phyloP scores from a whole-genome alignment of 2,797 vertebrate genomes.

The Hydrolagus colliei region DNA sequence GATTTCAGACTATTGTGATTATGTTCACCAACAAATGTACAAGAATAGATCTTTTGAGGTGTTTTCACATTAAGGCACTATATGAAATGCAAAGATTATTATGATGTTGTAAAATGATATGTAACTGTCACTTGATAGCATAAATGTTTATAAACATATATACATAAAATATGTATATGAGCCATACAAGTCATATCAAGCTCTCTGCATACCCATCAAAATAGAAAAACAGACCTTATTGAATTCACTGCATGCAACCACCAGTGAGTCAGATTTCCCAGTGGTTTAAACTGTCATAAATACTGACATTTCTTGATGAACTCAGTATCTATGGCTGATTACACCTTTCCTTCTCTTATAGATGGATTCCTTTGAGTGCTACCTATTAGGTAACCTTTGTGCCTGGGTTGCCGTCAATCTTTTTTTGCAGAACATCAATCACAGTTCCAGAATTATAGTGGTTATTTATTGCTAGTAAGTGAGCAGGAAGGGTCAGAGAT shows the following conservation, averaged over 20 bases:
- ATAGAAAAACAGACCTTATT: neutral
- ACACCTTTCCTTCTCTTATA: neutral
- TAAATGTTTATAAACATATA: no score
- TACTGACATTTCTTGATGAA: slow-evolving; percentile 5
- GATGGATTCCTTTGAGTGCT: neutral
- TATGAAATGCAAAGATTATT: no score
- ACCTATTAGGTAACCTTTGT: neutral
- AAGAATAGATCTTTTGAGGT: no score
- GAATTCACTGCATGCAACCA: neutral
- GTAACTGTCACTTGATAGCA: no score
- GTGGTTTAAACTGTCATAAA: neutral
- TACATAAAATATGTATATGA: no score
- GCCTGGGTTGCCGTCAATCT: neutral
- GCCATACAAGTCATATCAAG: neutral
- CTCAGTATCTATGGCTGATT: neutral
- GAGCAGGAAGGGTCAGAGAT: neutral
- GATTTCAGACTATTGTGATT: no score
- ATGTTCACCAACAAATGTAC: no score
- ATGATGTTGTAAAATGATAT: no score
- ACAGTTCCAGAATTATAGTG: neutral
- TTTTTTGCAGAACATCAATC: neutral
- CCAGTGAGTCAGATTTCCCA: neutral
- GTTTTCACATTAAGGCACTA: no score
- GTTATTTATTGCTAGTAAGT: neutral
- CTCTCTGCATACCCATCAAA: neutral